Evolutionary conservation across 1,140 invertebrate species (phyloP).

Genomic region (Eueides isabella): DNA sequence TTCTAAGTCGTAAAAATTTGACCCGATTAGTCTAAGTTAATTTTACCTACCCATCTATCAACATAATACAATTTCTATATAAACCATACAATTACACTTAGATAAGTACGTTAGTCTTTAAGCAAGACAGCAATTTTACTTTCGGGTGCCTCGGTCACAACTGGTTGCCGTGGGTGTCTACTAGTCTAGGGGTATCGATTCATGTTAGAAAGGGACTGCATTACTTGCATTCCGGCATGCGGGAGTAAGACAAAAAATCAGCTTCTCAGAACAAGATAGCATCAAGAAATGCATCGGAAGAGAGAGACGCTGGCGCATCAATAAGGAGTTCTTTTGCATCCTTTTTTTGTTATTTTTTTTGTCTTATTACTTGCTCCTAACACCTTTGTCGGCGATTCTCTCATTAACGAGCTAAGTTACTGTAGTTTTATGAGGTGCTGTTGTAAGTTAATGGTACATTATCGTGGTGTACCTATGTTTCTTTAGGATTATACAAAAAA

Average conservation of each 20-base stretch:
- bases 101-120: not conserved
- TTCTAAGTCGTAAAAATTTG: too few species aligned
- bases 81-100: not conserved
- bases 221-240: conserved; percentile 17
- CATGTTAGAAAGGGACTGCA: conserved; percentile 49
- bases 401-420: conserved; percentile 48
- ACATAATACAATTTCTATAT: too few species aligned
- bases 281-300: conserved; percentile 63
- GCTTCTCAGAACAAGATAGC: conserved; percentile 77
- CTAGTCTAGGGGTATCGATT: conserved; percentile 63
- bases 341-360: conserved; percentile 47
- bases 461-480: not conserved
- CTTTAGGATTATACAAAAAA: too few species aligned
- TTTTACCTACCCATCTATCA: too few species aligned
- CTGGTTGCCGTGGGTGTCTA: conserved; percentile 61
- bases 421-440: not conserved
- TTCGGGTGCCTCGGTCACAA: conserved; percentile 48
- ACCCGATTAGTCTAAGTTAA: too few species aligned
- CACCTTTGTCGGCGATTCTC: conserved; percentile 68
- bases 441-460: not conserved
- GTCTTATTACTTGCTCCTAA: conserved; percentile 70
- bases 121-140: conserved; percentile 31
- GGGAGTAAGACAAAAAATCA: conserved; percentile 44
- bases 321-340: conserved; percentile 54
- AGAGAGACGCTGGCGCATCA: conserved; percentile 64